Evolutionary conservation across 2,888 invertebrate genomes (phyloP).

Genomic region (Macrosiphum euphorbiae): DNA sequence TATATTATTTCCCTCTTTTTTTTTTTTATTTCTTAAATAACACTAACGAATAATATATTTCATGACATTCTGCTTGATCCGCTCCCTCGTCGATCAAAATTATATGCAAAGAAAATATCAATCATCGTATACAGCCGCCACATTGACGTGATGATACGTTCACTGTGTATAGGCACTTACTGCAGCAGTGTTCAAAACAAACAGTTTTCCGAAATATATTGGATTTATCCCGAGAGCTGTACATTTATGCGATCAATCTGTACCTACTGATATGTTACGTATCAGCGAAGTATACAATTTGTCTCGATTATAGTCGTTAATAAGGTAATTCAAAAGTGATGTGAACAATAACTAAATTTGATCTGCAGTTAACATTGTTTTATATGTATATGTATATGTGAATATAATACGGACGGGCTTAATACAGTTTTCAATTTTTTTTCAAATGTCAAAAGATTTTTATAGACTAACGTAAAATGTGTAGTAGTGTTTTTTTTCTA

Average conservation of each 20-base stretch:
- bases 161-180: too few relatives aligned
- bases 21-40: slow-evolving; percentile 14
- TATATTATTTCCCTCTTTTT: background rate
- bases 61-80: slow-evolving; percentile 10
- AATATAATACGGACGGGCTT: background rate
- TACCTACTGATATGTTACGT: background rate
- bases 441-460: background rate
- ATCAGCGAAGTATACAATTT: background rate
- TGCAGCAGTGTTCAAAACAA: background rate
- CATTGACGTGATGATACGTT: background rate
- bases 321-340: too few relatives aligned
- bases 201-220: slow-evolving; percentile 21
- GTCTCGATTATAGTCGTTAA: background rate
- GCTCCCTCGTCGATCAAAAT: background rate
- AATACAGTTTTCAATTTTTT: background rate
- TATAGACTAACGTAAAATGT: too few relatives aligned
- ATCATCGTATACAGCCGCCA: slow-evolving; percentile 22
- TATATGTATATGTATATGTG: too few relatives aligned
- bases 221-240: background rate
- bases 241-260: background rate
- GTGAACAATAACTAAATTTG: background rate
- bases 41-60: slow-evolving; percentile 42
- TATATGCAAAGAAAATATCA: slow-evolving; percentile 60
- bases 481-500: background rate
- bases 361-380: too few relatives aligned